Base-by-base conservation (phyloP, 1,140 invertebrate species). In the Saxidomus purpurata region DNA sequence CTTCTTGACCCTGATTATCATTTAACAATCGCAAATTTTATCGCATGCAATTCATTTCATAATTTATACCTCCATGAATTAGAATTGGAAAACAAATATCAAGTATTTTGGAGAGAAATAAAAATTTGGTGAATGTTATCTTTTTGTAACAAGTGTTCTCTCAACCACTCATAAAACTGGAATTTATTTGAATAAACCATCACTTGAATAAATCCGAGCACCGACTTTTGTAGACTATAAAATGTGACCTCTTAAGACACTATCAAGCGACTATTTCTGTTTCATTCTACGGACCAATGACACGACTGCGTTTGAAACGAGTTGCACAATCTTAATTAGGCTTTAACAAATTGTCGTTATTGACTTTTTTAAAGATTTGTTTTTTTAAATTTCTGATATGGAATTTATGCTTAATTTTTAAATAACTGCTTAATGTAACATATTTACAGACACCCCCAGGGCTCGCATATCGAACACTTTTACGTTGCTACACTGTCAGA, bases 31-130 rank as follows among this genome's bases (percentile, higher is more conserved):
- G 28, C 4, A 47, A 40, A 63, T 67, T 59, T 82, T 82, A 82
- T 82, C 80, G 19, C 11, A 28, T 28, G 52, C 55, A 67, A 63
- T 82, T 82, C 80, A 82, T 47, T 61, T 63, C n/a, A 63, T 77
- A 61, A 87, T 87, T 87, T 81, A 88, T 88, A 88, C 76, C 76
- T 49, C 28, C 34, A 43, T 40, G 28, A 88, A 88, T 36, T 88
- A 61, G 76, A 88, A 88, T 88, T 88, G 76, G n/a, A 80, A 88
- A 88, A 67, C 86, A 88, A 88, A 88, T 88, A 88, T 80, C 74
- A 63, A 63, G 76, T 49, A 88, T 88, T 81, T 88, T 40, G 28
- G 81, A 81, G 52, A 61, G 86, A 88, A 88, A 88, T 88, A 81
- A 87, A 88, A 80, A 28, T 36, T 34, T 69, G 52, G 36, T 88